Evolutionary conservation across 2,113 vertebrate species (phyloP).

Genomic region (Psittacara wagleri): DNA sequence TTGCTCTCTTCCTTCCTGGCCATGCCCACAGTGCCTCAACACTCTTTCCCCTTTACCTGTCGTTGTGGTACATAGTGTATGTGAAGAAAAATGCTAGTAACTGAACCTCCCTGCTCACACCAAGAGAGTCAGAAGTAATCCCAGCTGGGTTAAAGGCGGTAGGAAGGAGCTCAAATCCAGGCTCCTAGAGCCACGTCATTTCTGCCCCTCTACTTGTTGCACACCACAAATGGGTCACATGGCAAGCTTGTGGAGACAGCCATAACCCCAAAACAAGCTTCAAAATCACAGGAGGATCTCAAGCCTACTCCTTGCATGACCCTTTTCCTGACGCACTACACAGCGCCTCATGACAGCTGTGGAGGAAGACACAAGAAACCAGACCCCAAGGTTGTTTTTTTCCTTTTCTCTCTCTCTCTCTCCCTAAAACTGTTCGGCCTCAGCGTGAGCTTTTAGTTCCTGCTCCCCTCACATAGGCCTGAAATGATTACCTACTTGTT

Average conservation of each 20-base stretch:
- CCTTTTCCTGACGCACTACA: not conserved
- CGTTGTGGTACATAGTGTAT: accelerated
- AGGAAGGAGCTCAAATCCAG: not conserved
- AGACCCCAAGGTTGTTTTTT: slow-evolving; percentile 29
- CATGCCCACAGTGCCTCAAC: not conserved
- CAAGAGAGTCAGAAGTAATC: not conserved
- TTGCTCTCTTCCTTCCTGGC: not conserved
- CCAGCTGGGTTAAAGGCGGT: not conserved
- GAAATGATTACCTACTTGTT: slow-evolving; percentile 83
- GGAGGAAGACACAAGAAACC: slow-evolving; percentile 47
- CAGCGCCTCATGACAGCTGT: not conserved
- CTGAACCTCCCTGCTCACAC: accelerated
- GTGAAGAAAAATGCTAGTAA: not conserved
- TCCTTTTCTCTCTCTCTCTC: slow-evolving; percentile 34
- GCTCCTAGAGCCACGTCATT: not conserved
- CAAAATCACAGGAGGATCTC: slow-evolving; percentile 28
- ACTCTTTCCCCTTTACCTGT: not conserved
- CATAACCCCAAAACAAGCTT: not conserved
- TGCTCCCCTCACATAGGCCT: slow-evolving; percentile 64
- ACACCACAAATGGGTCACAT: accelerated
- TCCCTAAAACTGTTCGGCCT: slow-evolving; percentile 37
- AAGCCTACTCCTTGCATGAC: not conserved
- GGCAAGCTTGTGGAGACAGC: not conserved
- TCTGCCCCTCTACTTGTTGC: not conserved
- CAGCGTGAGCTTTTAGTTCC: slow-evolving; percentile 73